Evolutionary conservation across 2,797 vertebrate genomes (phyloP).

Genomic region (Hydrophis major): DNA sequence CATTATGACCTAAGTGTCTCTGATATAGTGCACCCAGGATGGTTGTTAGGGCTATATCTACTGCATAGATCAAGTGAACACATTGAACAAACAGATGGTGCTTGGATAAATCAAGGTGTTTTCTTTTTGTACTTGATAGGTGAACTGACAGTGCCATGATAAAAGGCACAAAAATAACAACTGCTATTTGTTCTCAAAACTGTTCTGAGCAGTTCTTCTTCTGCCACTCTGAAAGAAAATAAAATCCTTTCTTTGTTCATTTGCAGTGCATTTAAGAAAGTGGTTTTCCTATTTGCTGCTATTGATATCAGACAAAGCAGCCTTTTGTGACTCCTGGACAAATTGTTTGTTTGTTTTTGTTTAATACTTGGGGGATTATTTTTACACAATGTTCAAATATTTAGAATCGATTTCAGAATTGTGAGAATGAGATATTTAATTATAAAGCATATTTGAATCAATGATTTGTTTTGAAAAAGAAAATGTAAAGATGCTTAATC

Average conservation of each 20-base stretch:
- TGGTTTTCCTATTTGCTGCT: constrained; percentile 13
- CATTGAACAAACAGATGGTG: constrained; percentile 41
- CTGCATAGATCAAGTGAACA: constrained; percentile 36
- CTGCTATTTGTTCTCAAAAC: constrained; percentile 35
- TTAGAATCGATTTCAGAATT: constrained; percentile 4
- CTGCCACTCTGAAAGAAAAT: constrained; percentile 1
- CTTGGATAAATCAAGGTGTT: constrained; percentile 47
- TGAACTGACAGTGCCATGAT: constrained; percentile 35
- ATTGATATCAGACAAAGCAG: background rate
- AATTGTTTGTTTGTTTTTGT: background rate
- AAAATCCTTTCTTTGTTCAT: constrained; percentile 21
- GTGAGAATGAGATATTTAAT: background rate
- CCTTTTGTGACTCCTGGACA: background rate
- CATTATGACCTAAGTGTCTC: constrained; percentile 42
- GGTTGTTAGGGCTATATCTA: constrained; percentile 32
- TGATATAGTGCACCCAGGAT: constrained; percentile 37
- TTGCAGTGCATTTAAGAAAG: constrained; percentile 6
- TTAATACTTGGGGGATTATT: background rate
- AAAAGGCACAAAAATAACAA: constrained; percentile 34
- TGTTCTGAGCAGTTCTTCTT: constrained; percentile 26
- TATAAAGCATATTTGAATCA: background rate
- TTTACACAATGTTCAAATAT: background rate
- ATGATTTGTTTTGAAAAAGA: background rate
- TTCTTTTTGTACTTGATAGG: constrained; percentile 45
- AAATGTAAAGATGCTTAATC: background rate